A percentile compares a stretch with the other conserved stretches of the same genome.
These are phyloP conservation scores for Andrena chrysosceles DNA, from an alignment of 2,888 invertebrate genomes.

Conservation along the genomic window DNA sequence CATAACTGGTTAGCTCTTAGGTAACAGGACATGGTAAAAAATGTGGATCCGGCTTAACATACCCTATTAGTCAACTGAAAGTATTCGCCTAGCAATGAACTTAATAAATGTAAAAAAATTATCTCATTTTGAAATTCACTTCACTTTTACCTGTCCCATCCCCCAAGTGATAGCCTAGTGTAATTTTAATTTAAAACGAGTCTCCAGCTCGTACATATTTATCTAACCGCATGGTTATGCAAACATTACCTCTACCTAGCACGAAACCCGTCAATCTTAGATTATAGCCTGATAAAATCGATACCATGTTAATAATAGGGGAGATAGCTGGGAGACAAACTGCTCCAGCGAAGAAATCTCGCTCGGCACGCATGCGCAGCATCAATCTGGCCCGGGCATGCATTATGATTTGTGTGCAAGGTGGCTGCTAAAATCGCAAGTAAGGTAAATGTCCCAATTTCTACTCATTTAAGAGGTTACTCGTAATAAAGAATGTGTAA, in stretches of 20 bases:
- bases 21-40: no score
- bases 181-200: not conserved
- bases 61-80: no score
- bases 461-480: no score
- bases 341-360: not conserved
- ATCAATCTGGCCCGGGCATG: not conserved
- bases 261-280: not conserved
- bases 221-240: slow-evolving; percentile 2
- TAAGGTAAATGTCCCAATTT: no score
- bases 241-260: not conserved
- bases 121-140: not conserved
- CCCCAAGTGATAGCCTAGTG: not conserved
- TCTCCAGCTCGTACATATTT: not conserved
- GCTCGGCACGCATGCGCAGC: not conserved
- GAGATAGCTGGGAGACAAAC: slow-evolving; percentile 6
- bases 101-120: no score
- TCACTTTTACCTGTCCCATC: not conserved
- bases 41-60: no score
- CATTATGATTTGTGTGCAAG: slow-evolving; percentile 1
- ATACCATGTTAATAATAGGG: slow-evolving; percentile 30
- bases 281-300: slow-evolving; percentile 20
- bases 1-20: no score
- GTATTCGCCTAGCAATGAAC: no score
- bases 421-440: slow-evolving; percentile 24
- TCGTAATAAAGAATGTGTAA: no score